A percentile compares a stretch with the other conserved stretches of the same genome.
Conservation (phyloP, 2,888 invertebrate genomes). For the Diabrotica balteata region DNA sequence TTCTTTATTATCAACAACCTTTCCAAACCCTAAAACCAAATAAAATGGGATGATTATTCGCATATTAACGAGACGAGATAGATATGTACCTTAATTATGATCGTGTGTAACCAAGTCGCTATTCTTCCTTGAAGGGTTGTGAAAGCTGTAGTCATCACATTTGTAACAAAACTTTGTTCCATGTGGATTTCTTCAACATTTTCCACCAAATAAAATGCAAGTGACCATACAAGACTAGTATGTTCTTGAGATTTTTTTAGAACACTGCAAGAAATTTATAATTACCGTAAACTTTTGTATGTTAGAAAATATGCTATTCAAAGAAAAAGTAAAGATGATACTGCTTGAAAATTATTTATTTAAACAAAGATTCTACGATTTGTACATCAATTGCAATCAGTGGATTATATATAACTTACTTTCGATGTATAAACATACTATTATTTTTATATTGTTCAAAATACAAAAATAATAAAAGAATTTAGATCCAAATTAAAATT, state of each 20-base stretch:
- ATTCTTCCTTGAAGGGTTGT: constrained; percentile 7
- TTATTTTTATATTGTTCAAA: no score
- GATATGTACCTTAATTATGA: constrained; percentile 52
- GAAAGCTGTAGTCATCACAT: constrained; percentile 65
- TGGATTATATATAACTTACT: no score
- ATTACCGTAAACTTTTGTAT: no score
- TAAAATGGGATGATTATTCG: background rate
- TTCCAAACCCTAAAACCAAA: constrained; percentile 70
- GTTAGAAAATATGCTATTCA: constrained; percentile 2
- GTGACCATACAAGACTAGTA: constrained; percentile 74
- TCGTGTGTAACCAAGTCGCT: constrained; percentile 35
- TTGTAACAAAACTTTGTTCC: constrained; percentile 66
- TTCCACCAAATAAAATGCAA: constrained; percentile 79
- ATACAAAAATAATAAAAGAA: no score
- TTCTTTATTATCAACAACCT: constrained; percentile 68
- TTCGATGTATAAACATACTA: no score
- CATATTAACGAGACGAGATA: no score
- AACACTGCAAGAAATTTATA: constrained; percentile 42
- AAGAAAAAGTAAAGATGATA: background rate
- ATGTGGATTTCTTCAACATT: constrained; percentile 71
- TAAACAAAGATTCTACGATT: no score
- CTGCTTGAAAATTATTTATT: no score
- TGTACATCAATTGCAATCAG: no score
- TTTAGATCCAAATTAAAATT: no score
- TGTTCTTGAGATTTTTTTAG: constrained; percentile 66